Percentiles rank a stretch among this genome's conserved stretches.
Evolutionary conservation across 2,888 invertebrate species (phyloP).

Genomic region (Tolmerus cingulatus): DNA sequence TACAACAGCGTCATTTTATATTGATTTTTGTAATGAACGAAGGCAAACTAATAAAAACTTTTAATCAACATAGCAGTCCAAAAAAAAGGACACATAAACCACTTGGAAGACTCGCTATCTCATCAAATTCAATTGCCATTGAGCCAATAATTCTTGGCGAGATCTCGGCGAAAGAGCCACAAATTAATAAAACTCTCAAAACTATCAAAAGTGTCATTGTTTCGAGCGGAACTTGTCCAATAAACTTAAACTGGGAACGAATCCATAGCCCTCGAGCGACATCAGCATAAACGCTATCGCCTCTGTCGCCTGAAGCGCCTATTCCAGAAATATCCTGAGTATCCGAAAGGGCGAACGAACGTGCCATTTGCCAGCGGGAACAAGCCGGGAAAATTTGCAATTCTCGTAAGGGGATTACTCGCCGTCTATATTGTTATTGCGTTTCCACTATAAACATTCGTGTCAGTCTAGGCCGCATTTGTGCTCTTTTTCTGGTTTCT

Average conservation of each 20-base stretch:
- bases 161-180: background rate
- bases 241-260: conserved; percentile 12
- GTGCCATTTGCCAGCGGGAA: background rate
- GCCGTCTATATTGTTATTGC: conserved; percentile 45
- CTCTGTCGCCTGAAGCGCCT: background rate
- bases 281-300: background rate
- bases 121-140: background rate
- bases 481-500: background rate
- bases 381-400: conserved; percentile 20
- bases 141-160: background rate
- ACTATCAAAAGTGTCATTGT: background rate
- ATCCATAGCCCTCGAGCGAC: background rate
- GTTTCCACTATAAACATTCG: conserved; percentile 29
- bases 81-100: background rate
- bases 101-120: background rate
- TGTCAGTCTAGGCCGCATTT: conserved; percentile 35
- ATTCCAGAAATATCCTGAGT: background rate
- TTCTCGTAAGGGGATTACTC: conserved; percentile 35
- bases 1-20: background rate
- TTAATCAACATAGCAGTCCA: background rate
- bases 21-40: background rate
- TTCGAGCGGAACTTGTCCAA: conserved; percentile 7
- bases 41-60: background rate
- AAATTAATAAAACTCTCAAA: conserved; percentile 3
- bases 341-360: conserved; percentile 2